Evolutionary conservation across 1,140 invertebrate species (phyloP).

Genomic region (Scaptomyza graminum): DNA sequence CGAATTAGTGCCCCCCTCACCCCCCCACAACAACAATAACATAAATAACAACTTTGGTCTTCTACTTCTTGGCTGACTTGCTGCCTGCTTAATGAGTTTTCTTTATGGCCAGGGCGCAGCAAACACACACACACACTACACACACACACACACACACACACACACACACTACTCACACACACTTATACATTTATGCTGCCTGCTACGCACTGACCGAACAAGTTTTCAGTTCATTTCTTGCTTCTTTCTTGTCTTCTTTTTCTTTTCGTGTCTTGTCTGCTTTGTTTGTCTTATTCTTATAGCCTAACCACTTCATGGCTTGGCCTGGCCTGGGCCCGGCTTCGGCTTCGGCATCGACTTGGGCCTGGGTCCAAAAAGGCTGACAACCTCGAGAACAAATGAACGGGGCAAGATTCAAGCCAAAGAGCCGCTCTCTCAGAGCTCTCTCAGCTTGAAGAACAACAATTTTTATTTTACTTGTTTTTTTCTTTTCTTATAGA

Average conservation of each 20-base stretch:
- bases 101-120: constrained; percentile 71
- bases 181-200: constrained; percentile 33
- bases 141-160: constrained; percentile 14
- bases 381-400: constrained; percentile 74
- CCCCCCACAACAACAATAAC: constrained; percentile 9
- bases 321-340: constrained; percentile 47
- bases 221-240: constrained; percentile 63
- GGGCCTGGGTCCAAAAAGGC: constrained; percentile 58
- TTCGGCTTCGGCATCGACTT: not conserved
- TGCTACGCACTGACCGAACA: constrained; percentile 77
- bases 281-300: constrained; percentile 73
- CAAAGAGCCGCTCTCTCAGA: not conserved
- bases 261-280: constrained; percentile 41
- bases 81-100: constrained; percentile 79
- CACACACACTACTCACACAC: constrained; percentile 15
- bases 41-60: constrained; percentile 20
- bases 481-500: constrained; percentile 7
- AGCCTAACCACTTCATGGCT: constrained; percentile 50
- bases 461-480: constrained; percentile 66
- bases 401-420: constrained; percentile 40
- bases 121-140: constrained; percentile 38
- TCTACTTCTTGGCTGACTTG: constrained; percentile 50
- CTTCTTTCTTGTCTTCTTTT: constrained; percentile 36
- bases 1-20: constrained; percentile 54
- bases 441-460: constrained; percentile 28